Evolutionary conservation across 2,113 vertebrate species (phyloP).

Genomic region (Apeltes quadracus): DNA sequence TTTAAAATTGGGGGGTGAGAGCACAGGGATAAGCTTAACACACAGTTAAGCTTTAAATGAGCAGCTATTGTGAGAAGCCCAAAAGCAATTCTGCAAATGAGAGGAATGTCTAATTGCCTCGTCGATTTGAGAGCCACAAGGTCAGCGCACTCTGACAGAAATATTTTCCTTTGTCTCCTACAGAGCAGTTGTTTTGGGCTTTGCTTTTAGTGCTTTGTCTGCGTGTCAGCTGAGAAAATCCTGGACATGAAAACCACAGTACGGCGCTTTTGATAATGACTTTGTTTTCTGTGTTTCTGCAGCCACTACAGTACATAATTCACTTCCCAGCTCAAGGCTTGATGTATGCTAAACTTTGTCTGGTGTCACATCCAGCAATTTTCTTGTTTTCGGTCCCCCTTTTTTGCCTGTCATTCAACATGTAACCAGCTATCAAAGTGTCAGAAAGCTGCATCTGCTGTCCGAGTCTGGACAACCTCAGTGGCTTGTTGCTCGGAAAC

Average conservation of each 20-base stretch:
- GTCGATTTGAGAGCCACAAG: conserved; percentile 39
- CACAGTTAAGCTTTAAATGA: conserved; percentile 27
- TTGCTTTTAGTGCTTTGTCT: conserved; percentile 58
- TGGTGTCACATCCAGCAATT: conserved; percentile 41
- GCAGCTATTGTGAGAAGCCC: conserved; percentile 13
- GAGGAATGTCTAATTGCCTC: conserved; percentile 61
- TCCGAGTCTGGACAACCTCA: conserved; percentile 13
- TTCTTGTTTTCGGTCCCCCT: conserved; percentile 36
- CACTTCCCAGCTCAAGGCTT: conserved; percentile 28
- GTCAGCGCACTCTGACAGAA: conserved; percentile 29
- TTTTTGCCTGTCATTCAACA: conserved; percentile 36
- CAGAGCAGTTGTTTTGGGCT: conserved; percentile 48
- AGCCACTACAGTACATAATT: conserved; percentile 42
- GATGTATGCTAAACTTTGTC: conserved; percentile 50
- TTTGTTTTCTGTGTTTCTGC: conserved; percentile 40
- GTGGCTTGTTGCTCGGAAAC: conserved; percentile 33
- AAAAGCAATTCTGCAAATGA: conserved; percentile 42
- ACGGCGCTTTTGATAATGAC: conserved; percentile 34
- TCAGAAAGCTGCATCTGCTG: conserved; percentile 33
- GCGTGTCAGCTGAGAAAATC: conserved; percentile 41
- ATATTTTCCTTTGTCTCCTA: conserved; percentile 33
- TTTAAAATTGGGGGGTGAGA: neutral
- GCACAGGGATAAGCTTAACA: neutral
- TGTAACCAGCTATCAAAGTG: conserved; percentile 43
- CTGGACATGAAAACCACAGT: conserved; percentile 53